Percentiles rank a stretch among this genome's conserved stretches.
phyloP scores from a whole-genome alignment of 1,140 invertebrate genomes.

The Pentalonia nigronervosa region DNA sequence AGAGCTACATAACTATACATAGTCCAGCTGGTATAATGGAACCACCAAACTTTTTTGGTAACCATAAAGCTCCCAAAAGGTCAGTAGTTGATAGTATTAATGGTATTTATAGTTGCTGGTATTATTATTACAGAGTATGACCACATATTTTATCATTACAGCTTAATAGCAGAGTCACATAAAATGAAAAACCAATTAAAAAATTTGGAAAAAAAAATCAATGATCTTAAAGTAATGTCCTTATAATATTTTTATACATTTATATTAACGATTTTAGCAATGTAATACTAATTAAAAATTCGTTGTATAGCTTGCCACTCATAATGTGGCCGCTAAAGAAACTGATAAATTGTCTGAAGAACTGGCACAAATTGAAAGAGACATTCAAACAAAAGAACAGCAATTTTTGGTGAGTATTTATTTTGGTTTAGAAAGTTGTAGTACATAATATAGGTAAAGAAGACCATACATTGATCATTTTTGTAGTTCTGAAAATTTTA shows the following conservation, averaged over 20 bases:
- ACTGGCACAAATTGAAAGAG: slow-evolving; percentile 50
- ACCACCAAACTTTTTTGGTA: slow-evolving; percentile 43
- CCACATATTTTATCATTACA: slow-evolving; percentile 60
- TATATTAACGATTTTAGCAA: background rate
- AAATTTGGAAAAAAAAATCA: slow-evolving; percentile 72
- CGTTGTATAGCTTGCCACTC: slow-evolving; percentile 38
- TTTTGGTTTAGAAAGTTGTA: background rate
- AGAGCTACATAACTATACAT: slow-evolving; percentile 66
- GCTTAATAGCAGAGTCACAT: slow-evolving; percentile 70
- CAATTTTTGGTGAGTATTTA: slow-evolving; percentile 40
- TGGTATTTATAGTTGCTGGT: slow-evolving; percentile 19
- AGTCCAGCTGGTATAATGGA: slow-evolving; percentile 53
- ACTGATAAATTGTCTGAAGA: slow-evolving; percentile 53
- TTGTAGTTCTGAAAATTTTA: background rate
- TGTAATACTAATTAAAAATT: background rate
- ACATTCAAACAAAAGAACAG: slow-evolving; percentile 51
- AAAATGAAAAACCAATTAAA: slow-evolving; percentile 72
- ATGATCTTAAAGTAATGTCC: slow-evolving; percentile 70
- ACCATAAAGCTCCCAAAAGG: slow-evolving; percentile 54
- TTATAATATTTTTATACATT: background rate
- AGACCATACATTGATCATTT: background rate
- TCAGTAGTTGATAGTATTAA: background rate
- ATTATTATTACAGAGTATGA: background rate
- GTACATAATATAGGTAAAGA: background rate
- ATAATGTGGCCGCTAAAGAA: slow-evolving; percentile 51